Conservation (phyloP, 2,888 invertebrate genomes). For the Tachystola acroxantha region DNA sequence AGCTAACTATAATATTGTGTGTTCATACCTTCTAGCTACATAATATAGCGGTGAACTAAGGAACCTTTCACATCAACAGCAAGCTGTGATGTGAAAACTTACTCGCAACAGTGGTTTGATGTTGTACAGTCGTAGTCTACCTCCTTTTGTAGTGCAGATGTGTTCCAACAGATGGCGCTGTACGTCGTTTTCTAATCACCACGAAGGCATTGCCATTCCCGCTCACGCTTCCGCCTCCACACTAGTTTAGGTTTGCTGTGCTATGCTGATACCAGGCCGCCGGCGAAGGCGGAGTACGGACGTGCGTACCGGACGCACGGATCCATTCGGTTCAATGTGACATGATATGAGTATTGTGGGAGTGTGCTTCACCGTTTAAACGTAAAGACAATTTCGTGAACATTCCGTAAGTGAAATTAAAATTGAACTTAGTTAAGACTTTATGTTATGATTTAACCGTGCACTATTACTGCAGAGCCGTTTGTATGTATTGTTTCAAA, state of each 20-base stretch:
- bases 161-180: not conserved
- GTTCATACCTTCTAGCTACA: too few species aligned
- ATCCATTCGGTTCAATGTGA: conserved; percentile 6
- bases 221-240: conserved; percentile 1
- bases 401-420: conserved; percentile 8
- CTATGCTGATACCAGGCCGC: not conserved
- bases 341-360: conserved; percentile 8
- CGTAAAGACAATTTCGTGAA: conserved; percentile 5
- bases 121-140: too few species aligned
- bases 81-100: too few species aligned
- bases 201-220: not conserved
- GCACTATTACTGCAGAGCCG: not conserved
- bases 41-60: too few species aligned
- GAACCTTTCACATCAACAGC: too few species aligned
- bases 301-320: conserved; percentile 4
- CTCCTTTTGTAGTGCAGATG: too few species aligned
- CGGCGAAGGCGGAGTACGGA: conserved; percentile 4
- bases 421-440: too few species aligned
- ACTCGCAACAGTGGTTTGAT: too few species aligned
- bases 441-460: not conserved
- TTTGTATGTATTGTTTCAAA: not conserved
- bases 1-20: too few species aligned
- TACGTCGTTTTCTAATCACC: not conserved
- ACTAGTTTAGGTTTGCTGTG: not conserved
- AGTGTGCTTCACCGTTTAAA: conserved; percentile 1